Conservation (phyloP, 1,140 invertebrate genomes). For the Coelopa frigida region DNA sequence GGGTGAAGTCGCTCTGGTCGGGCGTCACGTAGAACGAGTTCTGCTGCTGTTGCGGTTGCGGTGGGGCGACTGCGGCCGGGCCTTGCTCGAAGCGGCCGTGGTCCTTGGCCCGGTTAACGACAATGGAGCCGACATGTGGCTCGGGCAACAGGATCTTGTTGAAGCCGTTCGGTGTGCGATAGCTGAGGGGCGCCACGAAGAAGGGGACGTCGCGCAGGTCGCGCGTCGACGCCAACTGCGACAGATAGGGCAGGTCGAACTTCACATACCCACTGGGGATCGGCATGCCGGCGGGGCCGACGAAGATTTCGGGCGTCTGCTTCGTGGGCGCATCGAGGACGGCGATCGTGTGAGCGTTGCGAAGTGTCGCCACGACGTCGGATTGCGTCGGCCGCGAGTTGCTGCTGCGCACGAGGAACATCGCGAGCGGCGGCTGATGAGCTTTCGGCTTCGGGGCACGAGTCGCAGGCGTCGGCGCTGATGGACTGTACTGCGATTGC, state of each 20-base stretch:
- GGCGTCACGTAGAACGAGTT: slow-evolving; percentile 2
- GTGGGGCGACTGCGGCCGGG: background rate
- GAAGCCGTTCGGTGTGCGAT: slow-evolving; percentile 69
- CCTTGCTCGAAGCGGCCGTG: background rate
- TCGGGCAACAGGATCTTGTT: slow-evolving; percentile 76
- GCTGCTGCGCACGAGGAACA: slow-evolving; percentile 58
- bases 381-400: slow-evolving; percentile 50
- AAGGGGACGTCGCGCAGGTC: slow-evolving; percentile 68
- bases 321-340: slow-evolving; percentile 64
- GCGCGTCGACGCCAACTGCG: slow-evolving; percentile 60
- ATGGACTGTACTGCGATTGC: too few species aligned
- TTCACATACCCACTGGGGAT: slow-evolving; percentile 65
- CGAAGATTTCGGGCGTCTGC: slow-evolving; percentile 65
- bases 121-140: slow-evolving; percentile 76
- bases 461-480: slow-evolving; percentile 32
- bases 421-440: slow-evolving; percentile 72
- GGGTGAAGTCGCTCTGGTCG: slow-evolving; percentile 10
- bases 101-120: slow-evolving; percentile 51
- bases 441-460: slow-evolving; percentile 54
- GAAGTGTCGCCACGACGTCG: slow-evolving; percentile 62
- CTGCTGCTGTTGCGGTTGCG: background rate
- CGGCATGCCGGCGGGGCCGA: slow-evolving; percentile 65
- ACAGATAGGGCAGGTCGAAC: slow-evolving; percentile 75
- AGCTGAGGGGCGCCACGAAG: slow-evolving; percentile 76
- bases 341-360: slow-evolving; percentile 62